Base-by-base conservation (phyloP, 2,888 invertebrate genomes). In the Mellilla xanthometata region DNA sequence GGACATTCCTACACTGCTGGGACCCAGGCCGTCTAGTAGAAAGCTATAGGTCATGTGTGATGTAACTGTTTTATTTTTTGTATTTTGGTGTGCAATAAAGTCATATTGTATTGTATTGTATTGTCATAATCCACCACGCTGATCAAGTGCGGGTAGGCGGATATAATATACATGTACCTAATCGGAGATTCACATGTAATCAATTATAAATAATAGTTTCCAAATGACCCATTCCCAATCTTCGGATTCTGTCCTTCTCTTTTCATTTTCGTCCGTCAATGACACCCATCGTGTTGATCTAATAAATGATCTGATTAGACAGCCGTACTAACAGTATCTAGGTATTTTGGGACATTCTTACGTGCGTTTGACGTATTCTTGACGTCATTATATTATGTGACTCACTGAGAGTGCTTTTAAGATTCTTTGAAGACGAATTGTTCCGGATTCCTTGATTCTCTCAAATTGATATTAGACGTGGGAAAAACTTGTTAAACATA, bases 281-380 rank as follows among this genome's bases (percentile, higher is more conserved):
- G 40, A 44, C 53, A 52, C 9, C 23, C 28, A 43, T 49, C 33
- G 46, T 49, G 55, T 52, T 56, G 46, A 48, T 56, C 54, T 68
- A 62, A 68, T 65, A 74, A 74, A 72, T 70, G 71, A 72, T 70
- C 66, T 63, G 65, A 71, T 72, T 67, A 62, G 71, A 72, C 76
- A 75, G 71, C 68, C 67, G 74, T 55, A 56, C 52, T 52, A 64
- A 68, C 75, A 28, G 15, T 19, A 19, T 19, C 15, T n/a, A 24
- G 29, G 29, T 55, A 81, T 78, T 76, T 80, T 71, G 60, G 72
- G 76, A 68, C 49, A 45, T 62, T 56, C 61, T 58, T 69, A 62
- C 72, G 74, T 59, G 57, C 60, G 52, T 49, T 64, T 72, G 72
- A 74, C 76, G 76, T 42, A 19, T 39, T 35, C 33, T 40, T 8